Percentiles rank a stretch among this genome's conserved stretches.
Evolutionary conservation across 2,113 vertebrate species (phyloP).

Genomic region (Cacatua alba): DNA sequence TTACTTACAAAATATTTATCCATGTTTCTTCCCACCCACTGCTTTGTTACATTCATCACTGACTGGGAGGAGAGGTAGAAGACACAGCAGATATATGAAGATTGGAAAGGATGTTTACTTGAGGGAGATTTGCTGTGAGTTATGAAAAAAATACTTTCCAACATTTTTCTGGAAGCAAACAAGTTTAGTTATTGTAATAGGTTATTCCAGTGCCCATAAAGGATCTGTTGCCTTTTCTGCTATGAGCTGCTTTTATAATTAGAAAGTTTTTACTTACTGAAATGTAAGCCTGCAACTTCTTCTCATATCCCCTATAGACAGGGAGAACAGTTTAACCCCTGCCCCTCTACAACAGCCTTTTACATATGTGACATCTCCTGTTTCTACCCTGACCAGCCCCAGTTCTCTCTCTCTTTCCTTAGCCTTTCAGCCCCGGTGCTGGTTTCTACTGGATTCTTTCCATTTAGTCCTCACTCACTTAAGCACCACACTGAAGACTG

Average conservation of each 20-base stretch:
- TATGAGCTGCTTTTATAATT: neutral
- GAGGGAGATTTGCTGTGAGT: neutral
- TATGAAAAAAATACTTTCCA: neutral
- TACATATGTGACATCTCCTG: neutral
- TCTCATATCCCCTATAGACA: neutral
- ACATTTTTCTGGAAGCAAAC: constrained; percentile 29
- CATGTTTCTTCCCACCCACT: constrained; percentile 30
- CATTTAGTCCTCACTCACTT: neutral
- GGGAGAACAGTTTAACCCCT: neutral
- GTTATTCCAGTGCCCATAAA: neutral
- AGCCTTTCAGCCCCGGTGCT: neutral
- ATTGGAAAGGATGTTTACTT: constrained; percentile 30
- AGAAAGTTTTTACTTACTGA: neutral
- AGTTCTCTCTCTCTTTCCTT: neutral
- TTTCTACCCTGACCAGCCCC: neutral
- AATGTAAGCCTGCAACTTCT: neutral
- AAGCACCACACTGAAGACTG: neutral
- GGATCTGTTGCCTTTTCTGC: neutral
- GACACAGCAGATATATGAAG: neutral
- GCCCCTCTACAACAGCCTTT: neutral
- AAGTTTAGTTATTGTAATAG: neutral
- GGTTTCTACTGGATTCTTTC: neutral
- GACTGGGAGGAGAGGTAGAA: constrained; percentile 25
- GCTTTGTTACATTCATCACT: constrained; percentile 24
- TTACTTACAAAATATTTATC: constrained; percentile 58